Evolutionary conservation across 2,888 invertebrate genomes (phyloP), one percentile per base, ranked within the genome.

Genomic region (Beris chalybata): DNA sequence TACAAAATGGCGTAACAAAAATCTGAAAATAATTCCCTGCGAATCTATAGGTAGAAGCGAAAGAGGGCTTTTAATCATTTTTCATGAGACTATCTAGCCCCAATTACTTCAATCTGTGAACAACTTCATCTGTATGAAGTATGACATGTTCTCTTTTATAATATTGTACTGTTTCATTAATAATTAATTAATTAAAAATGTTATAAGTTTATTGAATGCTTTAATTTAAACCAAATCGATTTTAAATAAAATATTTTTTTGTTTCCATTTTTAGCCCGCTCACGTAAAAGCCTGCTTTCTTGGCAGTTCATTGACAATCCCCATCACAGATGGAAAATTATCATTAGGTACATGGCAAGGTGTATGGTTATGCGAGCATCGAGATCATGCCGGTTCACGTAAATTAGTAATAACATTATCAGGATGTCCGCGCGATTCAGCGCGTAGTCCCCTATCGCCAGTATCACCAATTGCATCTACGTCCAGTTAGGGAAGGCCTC

Each of bases 331-430:
- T 77, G 97, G 97, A 75, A 93, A 94, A 82, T 84, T 97, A 77
- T 94, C 95, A 79, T 85, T 97, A 76, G 97, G 97, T 74, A 95
- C 95, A 75, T 97, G 97, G 97, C 97, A 97, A 84, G 97, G 97
- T 71, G 91, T 97, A 73, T 97, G 97, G 97, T 86, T 97, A 75
- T 97, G 97, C 83, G 97, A 97, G 83, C 97, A 97, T 84, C 89
- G 97, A 78, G 94, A 97, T 85, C 92, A 92, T 79, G 96, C 95
- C 74, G 95, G 95, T 76, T 93, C 93, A 80, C 88, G 95, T 76
- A 95, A 95, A 86, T 83, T 87, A 78, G 89, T 92, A 76, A 91
- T 94, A 81, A 95, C 95, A 73, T 84, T 95, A 82, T 94, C 94
- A 75, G 95, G 95, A 70, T 93, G 93, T 83, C 87, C 93, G 78